These are phyloP conservation scores for Gasterosteus aculeatus DNA, from an alignment of 2,113 vertebrate genomes.

Conservation along the genomic window DNA sequence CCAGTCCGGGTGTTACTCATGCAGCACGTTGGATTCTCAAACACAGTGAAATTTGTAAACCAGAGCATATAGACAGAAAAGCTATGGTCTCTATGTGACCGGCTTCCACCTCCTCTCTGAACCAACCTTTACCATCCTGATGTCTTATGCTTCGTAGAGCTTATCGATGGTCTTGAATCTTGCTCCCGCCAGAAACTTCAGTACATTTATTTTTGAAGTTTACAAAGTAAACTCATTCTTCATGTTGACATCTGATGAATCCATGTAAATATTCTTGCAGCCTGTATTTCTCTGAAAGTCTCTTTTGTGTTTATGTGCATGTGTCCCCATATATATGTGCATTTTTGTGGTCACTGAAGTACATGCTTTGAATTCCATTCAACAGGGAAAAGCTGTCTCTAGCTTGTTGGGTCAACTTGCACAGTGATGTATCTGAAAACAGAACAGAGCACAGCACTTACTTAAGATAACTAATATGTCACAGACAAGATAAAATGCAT, in stretches of 20 bases:
- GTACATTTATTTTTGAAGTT: not conserved
- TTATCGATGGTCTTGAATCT: not conserved
- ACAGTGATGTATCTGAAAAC: conserved; percentile 28
- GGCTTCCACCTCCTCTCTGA: not conserved
- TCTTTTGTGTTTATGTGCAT: not conserved
- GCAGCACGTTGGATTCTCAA: too few species aligned
- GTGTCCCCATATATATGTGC: not conserved
- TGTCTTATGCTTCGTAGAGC: not conserved
- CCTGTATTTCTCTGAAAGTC: not conserved
- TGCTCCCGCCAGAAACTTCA: not conserved
- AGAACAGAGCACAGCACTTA: conserved; percentile 42
- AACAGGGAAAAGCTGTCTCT: conserved; percentile 21
- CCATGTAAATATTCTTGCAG: conserved; percentile 1
- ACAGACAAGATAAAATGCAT: conserved; percentile 48
- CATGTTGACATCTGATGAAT: not conserved
- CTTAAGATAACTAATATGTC: conserved; percentile 60
- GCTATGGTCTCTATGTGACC: not conserved
- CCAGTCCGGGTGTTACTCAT: not conserved
- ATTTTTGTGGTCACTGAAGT: conserved; percentile 7
- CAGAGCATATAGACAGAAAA: too few species aligned
- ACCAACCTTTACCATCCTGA: not conserved
- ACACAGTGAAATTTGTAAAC: not conserved
- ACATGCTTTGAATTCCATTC: conserved; percentile 43
- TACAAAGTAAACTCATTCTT: not conserved
- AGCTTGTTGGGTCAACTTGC: conserved; percentile 34